Conservation (phyloP, 2,113 vertebrate genomes). For the Danionella cerebrum region DNA sequence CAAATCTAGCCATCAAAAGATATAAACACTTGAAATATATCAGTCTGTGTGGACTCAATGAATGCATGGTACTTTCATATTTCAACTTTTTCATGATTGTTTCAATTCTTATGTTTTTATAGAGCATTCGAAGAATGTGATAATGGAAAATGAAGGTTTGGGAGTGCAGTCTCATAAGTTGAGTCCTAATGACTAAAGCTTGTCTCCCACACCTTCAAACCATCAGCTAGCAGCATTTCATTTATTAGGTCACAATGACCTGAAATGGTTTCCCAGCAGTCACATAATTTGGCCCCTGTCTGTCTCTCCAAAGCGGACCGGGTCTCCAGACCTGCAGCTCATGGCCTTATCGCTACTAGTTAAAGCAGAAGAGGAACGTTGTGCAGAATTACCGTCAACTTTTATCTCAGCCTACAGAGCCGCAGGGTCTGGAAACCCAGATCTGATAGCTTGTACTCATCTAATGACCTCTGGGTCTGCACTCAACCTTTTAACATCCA, state of each 20-base stretch:
- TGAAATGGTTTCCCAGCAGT: background rate
- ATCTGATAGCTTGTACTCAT: slow-evolving; percentile 26
- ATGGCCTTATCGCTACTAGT: slow-evolving; percentile 24
- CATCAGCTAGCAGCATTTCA: background rate
- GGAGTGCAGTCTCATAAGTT: no score
- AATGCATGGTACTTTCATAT: no score
- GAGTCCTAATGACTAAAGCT: background rate
- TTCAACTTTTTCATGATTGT: no score
- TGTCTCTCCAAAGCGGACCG: slow-evolving; percentile 14
- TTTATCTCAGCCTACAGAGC: slow-evolving; percentile 33
- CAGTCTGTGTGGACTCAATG: no score
- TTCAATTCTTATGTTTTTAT: no score
- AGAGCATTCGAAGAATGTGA: no score
- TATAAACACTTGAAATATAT: no score
- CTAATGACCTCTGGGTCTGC: slow-evolving; percentile 34
- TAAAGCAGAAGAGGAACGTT: slow-evolving; percentile 17
- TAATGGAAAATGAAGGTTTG: no score
- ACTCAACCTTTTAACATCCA: slow-evolving; percentile 24
- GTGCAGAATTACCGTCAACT: slow-evolving; percentile 35
- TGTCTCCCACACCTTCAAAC: background rate
- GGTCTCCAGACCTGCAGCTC: slow-evolving; percentile 5
- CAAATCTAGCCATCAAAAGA: no score
- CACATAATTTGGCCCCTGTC: slow-evolving; percentile 13
- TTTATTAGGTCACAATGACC: background rate
- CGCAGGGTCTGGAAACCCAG: slow-evolving; percentile 18